Evolutionary conservation across 2,888 invertebrate species (phyloP), one percentile per base, ranked within the genome.

Genomic region (Trissolcus brochymenae): DNA sequence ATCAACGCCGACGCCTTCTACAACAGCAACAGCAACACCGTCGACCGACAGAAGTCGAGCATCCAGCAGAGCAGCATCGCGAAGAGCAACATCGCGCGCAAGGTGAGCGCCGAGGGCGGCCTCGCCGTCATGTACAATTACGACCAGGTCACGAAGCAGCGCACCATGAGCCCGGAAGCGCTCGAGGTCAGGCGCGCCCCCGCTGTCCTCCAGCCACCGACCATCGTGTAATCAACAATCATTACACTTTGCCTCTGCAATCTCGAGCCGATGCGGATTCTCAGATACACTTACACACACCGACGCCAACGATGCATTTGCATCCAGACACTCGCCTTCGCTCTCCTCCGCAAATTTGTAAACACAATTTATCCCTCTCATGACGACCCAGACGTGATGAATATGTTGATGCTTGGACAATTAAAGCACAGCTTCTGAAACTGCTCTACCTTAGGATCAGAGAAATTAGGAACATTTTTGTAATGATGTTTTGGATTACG

Each of bases 131-230:
- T 87, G 81, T 89, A 88, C 80, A 88, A 89, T 82, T 88, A 89
- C 73, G 86, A 86, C 81, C 87, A 86, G 76, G 86, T 87, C 66
- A 80, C 84, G 50, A 87, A 87, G 79, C 85, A 86, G 70, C 83
- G 87, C 54, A 83, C 88, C 67, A 91, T 90, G 89, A 92, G 90
- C 88, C 95, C 93, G 87, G 95, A 92, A 91, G 94, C 94, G 90
- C 94, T 95, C 92, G 95, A 95, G 94, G 95, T 96, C 91, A 95
- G 95, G 91, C 94, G 95, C 90, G 95, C 95, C 87, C 95, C 96
- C 89, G 95, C 95, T 92, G 95, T 95, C 91, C 92, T 95, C 90
- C 95, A 95, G 91, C 94, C 95, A 86, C 95, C 96, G 90, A 95
- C 95, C 91, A 94, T 95, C 91, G 95, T 94, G 90, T 93, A 91